Percentiles rank a stretch among this genome's conserved stretches.
Evolutionary conservation across 2,113 vertebrate genomes (phyloP).

Genomic region (Chaenogobius annularis): DNA sequence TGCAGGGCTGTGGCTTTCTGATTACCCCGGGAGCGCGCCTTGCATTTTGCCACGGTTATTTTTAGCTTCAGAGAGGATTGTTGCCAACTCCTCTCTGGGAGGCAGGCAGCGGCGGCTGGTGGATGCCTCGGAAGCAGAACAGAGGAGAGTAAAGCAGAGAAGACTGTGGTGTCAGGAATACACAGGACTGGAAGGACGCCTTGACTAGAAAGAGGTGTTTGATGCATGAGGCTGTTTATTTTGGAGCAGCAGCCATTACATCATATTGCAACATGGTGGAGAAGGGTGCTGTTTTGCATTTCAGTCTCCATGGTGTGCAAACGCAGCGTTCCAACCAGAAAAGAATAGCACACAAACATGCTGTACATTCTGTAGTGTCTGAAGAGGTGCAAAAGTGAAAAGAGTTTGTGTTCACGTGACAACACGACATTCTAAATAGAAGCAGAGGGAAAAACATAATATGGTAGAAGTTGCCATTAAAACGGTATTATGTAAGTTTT

Average conservation of each 20-base stretch:
- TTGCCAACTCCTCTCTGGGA: constrained; percentile 59
- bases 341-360: not conserved
- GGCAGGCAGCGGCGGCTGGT: constrained; percentile 41
- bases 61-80: constrained; percentile 68
- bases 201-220: not conserved
- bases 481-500: too few species aligned
- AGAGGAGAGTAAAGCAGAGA: constrained; percentile 34
- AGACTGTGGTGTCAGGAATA: constrained; percentile 32
- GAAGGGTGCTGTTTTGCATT: not conserved
- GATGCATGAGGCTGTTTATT: not conserved
- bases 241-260: not conserved
- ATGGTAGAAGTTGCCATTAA: too few species aligned
- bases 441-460: too few species aligned
- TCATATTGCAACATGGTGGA: not conserved
- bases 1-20: constrained; percentile 54
- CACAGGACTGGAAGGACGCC: not conserved
- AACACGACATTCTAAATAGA: not conserved
- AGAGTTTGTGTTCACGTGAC: not conserved
- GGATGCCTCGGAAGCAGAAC: constrained; percentile 50
- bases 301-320: not conserved
- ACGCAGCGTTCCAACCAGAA: not conserved
- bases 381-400: too few species aligned
- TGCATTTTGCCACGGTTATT: constrained; percentile 63
- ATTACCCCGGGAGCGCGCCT: constrained; percentile 53
- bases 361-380: not conserved